Evolutionary conservation across 2,113 vertebrate genomes (phyloP).

Genomic region (Cebus imitator): DNA sequence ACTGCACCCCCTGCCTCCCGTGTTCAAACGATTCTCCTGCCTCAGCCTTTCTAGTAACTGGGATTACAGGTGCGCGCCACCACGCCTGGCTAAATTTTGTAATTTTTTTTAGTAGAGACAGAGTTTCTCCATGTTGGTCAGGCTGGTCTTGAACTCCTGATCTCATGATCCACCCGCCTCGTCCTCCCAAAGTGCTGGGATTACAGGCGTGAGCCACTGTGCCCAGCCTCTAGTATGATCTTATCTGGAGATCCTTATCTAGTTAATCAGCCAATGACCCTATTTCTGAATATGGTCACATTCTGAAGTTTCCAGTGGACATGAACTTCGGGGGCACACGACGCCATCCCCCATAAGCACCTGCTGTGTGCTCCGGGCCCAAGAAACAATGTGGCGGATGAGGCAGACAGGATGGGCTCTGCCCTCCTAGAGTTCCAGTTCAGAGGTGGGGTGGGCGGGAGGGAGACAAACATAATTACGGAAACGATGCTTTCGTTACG

Average conservation of each 20-base stretch:
- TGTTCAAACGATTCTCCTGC: background rate
- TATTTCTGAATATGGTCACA: background rate
- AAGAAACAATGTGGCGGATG: background rate
- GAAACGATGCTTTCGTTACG: background rate
- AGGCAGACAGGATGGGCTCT: background rate
- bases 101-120: background rate
- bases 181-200: background rate
- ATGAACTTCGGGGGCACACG: background rate
- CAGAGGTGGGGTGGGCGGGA: background rate
- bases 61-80: background rate
- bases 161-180: background rate
- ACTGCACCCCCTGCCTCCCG: no score
- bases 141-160: background rate
- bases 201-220: background rate
- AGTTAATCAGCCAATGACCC: background rate
- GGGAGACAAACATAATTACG: background rate
- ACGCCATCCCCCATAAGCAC: background rate
- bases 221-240: background rate
- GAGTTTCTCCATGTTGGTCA: background rate
- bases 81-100: background rate
- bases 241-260: background rate
- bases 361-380: background rate
- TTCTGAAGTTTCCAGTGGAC: background rate
- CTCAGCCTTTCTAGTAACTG: background rate
- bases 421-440: background rate